phyloP scores from a whole-genome alignment of 2,113 vertebrate genomes.

The Thunnus maccoyii region DNA sequence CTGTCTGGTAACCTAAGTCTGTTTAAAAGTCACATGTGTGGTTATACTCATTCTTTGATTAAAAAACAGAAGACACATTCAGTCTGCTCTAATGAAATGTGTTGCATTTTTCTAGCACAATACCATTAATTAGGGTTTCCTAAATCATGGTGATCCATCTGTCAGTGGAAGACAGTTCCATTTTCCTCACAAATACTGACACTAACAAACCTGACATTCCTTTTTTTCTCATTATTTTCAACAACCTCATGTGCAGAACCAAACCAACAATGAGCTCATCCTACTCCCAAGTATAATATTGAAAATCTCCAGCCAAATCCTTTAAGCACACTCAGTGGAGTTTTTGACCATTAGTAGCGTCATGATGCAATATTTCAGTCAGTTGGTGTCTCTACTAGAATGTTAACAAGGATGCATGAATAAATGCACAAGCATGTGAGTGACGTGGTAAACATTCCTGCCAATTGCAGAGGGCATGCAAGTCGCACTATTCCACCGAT shows the following conservation, averaged over 20 bases:
- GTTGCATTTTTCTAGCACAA: neutral
- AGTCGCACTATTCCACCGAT: neutral
- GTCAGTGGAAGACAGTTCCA: neutral
- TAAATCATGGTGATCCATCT: neutral
- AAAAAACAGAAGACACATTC: neutral
- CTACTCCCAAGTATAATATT: too few relatives aligned
- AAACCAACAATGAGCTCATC: too few relatives aligned
- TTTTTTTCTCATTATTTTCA: too few relatives aligned
- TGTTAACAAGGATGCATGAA: neutral
- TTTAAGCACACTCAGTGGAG: too few relatives aligned
- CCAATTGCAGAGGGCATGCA: neutral
- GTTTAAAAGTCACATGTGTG: neutral
- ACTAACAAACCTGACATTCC: neutral
- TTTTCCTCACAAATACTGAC: neutral
- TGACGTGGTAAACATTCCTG: neutral
- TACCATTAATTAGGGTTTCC: slow-evolving; percentile 16
- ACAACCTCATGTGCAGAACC: too few relatives aligned
- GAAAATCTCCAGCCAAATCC: too few relatives aligned
- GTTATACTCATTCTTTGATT: neutral
- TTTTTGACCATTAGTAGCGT: neutral
- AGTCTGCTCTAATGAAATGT: neutral
- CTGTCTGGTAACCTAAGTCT: neutral
- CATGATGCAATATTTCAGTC: neutral
- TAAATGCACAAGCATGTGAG: neutral
- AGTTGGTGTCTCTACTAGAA: neutral